These are phyloP conservation scores for Pangasius krempfi DNA, from an alignment of 2,797 vertebrate genomes.

Conservation along the genomic window DNA sequence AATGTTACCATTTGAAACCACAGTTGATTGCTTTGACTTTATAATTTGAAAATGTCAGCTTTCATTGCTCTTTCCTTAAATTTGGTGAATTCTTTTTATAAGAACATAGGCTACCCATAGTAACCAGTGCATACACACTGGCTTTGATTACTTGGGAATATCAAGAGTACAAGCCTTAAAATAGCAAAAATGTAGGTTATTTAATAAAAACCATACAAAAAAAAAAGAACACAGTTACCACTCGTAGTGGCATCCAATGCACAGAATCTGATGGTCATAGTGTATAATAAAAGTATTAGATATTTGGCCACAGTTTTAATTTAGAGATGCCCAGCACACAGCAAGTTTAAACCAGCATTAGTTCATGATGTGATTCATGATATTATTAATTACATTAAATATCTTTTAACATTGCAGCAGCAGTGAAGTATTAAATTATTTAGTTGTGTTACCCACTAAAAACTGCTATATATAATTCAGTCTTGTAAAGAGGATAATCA, in stretches of 20 bases:
- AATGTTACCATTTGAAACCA: conserved; percentile 54
- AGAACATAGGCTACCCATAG: conserved; percentile 12
- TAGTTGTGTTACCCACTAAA: neutral
- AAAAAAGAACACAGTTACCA: neutral
- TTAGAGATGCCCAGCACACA: neutral
- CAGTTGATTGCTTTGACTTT: conserved; percentile 57
- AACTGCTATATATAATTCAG: neutral
- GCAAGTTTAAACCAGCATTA: neutral
- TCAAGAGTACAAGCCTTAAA: neutral
- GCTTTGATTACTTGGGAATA: neutral
- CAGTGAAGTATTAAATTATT: neutral
- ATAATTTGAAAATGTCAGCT: conserved; percentile 31
- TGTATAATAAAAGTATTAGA: neutral
- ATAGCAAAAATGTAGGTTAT: neutral
- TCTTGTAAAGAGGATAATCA: neutral
- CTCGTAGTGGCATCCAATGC: neutral
- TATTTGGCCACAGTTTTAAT: neutral
- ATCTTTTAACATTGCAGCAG: neutral
- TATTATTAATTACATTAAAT: neutral
- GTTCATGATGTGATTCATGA: neutral
- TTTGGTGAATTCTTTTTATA: conserved; percentile 47
- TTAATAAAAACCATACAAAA: neutral
- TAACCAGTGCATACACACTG: conserved; percentile 3
- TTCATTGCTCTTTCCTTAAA: conserved; percentile 35
- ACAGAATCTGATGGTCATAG: neutral